These are phyloP conservation scores for Laodelphax striatellus DNA, from an alignment of 1,140 invertebrate genomes.

Conservation along the genomic window DNA sequence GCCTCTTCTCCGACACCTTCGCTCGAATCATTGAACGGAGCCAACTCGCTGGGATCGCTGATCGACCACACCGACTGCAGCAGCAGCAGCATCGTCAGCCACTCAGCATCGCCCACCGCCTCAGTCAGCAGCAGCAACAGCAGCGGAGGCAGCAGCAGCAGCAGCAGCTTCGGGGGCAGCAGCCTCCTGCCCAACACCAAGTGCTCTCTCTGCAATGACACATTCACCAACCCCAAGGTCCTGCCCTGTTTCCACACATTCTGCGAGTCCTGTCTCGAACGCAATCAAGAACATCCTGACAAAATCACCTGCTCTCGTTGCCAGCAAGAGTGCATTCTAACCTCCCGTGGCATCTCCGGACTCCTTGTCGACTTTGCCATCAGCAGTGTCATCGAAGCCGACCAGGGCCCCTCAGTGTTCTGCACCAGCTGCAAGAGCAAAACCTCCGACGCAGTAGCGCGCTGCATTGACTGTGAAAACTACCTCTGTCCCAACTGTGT, in stretches of 20 bases:
- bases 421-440: conserved; percentile 82
- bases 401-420: conserved; percentile 34
- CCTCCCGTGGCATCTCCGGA: conserved; percentile 42
- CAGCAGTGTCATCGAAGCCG: conserved; percentile 34
- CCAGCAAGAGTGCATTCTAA: conserved; percentile 54
- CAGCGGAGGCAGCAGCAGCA: conserved; percentile 58
- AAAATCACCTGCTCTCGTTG: conserved; percentile 74
- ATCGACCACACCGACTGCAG: conserved; percentile 50
- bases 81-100: conserved; percentile 41
- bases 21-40: conserved; percentile 77
- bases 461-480: conserved; percentile 90
- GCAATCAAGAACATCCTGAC: conserved; percentile 55
- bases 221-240: conserved; percentile 54
- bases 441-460: conserved; percentile 73
- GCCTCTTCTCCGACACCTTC: conserved; percentile 71
- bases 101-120: conserved; percentile 38
- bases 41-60: conserved; percentile 71
- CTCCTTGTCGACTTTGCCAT: conserved; percentile 56
- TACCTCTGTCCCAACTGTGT: conserved; percentile 93
- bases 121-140: conserved; percentile 57
- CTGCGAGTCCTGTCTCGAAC: conserved; percentile 67
- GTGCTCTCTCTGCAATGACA: conserved; percentile 73
- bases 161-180: conserved; percentile 59
- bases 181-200: conserved; percentile 30
- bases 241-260: conserved; percentile 74